Evolutionary conservation across 2,113 vertebrate genomes (phyloP).

Genomic region (Butorides virescens): DNA sequence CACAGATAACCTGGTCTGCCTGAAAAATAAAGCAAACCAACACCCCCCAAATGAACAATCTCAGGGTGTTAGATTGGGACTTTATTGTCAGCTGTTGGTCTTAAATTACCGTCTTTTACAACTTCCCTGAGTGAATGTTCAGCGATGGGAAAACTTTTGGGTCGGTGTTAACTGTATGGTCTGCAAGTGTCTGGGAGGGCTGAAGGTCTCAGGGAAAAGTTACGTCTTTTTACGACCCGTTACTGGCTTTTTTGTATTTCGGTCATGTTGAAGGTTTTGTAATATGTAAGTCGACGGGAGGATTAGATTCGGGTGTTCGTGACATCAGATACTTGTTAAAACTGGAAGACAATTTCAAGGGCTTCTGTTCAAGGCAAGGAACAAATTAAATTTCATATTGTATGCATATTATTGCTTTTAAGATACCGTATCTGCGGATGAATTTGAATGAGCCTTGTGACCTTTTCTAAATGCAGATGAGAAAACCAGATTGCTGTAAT

Average conservation of each 20-base stretch:
- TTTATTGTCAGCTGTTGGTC: constrained; percentile 17
- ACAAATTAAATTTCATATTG: background rate
- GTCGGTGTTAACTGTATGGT: background rate
- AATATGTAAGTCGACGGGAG: background rate
- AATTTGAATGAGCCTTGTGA: constrained; percentile 44
- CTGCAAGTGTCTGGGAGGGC: background rate
- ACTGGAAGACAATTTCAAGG: background rate
- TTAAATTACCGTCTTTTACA: constrained; percentile 22
- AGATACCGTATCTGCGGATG: background rate
- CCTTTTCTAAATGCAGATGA: constrained; percentile 46
- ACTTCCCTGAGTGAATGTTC: background rate
- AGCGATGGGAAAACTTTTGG: background rate
- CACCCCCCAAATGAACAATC: background rate
- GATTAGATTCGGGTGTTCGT: background rate
- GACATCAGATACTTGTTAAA: background rate
- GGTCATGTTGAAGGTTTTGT: background rate
- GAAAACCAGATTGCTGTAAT: constrained; percentile 6
- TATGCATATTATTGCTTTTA: background rate
- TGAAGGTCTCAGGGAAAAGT: background rate
- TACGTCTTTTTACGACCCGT: accelerated
- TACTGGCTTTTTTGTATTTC: background rate
- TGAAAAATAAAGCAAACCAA: background rate
- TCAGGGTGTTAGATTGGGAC: background rate
- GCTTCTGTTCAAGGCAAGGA: background rate
- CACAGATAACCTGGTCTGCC: background rate